These are phyloP conservation scores for Perca flavescens DNA, from an alignment of 2,113 vertebrate genomes.

Conservation along the genomic window DNA sequence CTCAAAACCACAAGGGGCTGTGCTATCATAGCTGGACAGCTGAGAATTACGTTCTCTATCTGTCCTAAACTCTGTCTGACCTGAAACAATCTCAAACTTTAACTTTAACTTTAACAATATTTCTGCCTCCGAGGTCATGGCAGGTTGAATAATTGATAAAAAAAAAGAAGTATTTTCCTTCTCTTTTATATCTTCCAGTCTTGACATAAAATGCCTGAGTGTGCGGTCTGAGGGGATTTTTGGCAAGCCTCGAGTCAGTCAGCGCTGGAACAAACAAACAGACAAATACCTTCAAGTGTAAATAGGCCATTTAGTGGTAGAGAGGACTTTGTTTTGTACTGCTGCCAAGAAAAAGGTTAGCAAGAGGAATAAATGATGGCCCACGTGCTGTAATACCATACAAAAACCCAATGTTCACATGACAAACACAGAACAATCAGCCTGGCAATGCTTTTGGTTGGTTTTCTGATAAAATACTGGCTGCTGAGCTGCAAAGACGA, in stretches of 20 bases:
- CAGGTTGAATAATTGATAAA: neutral
- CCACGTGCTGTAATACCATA: neutral
- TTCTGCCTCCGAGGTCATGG: neutral
- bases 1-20: neutral
- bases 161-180: neutral
- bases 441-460: conserved; percentile 47
- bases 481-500: conserved; percentile 15
- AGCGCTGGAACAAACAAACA: conserved; percentile 31
- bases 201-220: conserved; percentile 6
- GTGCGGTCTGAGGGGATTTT: conserved; percentile 14
- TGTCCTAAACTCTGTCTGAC: conserved; percentile 13
- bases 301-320: conserved; percentile 12
- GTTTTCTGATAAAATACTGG: conserved; percentile 35
- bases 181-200: neutral
- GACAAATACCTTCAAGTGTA: conserved; percentile 29
- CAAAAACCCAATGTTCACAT: conserved; percentile 13
- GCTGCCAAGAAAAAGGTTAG: conserved; percentile 44
- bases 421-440: conserved; percentile 35
- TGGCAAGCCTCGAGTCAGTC: neutral
- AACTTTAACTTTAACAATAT: conserved; percentile 3
- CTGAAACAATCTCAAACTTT: conserved; percentile 7
- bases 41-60: neutral
- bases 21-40: neutral
- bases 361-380: conserved; percentile 1
- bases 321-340: conserved; percentile 30